phyloP scores from a whole-genome alignment of 2,797 vertebrate species.

The Malacoraja senta region DNA sequence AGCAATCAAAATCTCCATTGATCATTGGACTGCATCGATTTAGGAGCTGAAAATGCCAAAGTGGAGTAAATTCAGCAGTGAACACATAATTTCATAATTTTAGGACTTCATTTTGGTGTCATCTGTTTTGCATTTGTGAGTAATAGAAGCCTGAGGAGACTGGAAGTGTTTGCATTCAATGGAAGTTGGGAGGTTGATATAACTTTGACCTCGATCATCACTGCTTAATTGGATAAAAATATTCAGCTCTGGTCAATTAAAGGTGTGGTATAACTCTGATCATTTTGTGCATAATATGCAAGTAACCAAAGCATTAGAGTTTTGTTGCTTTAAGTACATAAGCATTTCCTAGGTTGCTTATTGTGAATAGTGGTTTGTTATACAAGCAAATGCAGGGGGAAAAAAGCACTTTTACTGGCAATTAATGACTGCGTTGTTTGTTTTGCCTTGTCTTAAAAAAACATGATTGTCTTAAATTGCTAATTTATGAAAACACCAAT shows the following conservation, averaged over 20 bases:
- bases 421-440: not conserved
- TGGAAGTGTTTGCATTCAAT: not conserved
- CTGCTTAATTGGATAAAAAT: not conserved
- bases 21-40: not conserved
- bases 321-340: not conserved
- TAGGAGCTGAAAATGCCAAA: not conserved
- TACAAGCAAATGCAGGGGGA: not conserved
- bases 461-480: not conserved
- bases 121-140: not conserved
- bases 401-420: not conserved
- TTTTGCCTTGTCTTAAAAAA: constrained; percentile 3
- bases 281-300: not conserved
- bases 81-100: not conserved
- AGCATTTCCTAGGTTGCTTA: not conserved
- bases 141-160: not conserved
- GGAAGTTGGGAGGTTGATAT: not conserved
- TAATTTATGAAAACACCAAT: not conserved
- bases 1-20: not conserved
- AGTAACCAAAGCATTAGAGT: not conserved
- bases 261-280: not conserved
- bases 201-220: not conserved
- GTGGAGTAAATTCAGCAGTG: not conserved
- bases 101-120: not conserved
- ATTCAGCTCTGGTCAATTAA: not conserved
- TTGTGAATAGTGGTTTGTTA: not conserved